phyloP scores from a whole-genome alignment of 2,797 vertebrate species.

The Pangasius macronema region DNA sequence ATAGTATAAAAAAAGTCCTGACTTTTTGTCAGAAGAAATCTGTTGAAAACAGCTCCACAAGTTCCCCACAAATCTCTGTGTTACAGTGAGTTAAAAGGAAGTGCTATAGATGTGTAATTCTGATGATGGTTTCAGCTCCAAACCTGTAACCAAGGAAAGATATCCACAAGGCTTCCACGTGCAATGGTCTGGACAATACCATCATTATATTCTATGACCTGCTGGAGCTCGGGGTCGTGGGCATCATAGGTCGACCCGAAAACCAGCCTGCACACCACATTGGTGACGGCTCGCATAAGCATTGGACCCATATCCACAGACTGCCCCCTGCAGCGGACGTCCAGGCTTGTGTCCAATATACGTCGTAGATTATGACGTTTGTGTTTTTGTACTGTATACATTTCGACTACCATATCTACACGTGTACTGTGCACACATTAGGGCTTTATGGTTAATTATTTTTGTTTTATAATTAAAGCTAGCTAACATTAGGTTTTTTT shows the following conservation, averaged over 20 bases:
- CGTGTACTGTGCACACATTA: not conserved
- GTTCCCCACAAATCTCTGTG: not conserved
- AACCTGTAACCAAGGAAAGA: conserved; percentile 78
- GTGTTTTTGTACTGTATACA: too few species aligned
- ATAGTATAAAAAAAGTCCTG: not conserved
- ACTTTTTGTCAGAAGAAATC: not conserved
- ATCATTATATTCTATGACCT: conserved; percentile 75
- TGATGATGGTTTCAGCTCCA: not conserved
- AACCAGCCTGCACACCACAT: conserved; percentile 76
- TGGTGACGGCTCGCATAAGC: conserved; percentile 74
- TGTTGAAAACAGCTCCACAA: not conserved
- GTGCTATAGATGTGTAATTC: not conserved
- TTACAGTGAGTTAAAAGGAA: not conserved
- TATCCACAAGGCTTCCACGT: conserved; percentile 73
- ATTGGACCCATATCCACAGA: conserved; percentile 67
- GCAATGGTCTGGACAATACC: conserved; percentile 78
- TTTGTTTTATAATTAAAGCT: not conserved
- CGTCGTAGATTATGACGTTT: too few species aligned
- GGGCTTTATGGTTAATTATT: not conserved
- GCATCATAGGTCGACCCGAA: conserved; percentile 71
- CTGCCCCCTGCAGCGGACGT: not conserved
- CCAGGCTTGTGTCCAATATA: too few species aligned
- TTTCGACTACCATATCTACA: too few species aligned
- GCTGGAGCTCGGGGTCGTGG: conserved; percentile 69
- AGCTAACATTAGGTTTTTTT: not conserved